Conservation (phyloP, 2,113 vertebrate genomes). For the Gopherus evgoodei region DNA sequence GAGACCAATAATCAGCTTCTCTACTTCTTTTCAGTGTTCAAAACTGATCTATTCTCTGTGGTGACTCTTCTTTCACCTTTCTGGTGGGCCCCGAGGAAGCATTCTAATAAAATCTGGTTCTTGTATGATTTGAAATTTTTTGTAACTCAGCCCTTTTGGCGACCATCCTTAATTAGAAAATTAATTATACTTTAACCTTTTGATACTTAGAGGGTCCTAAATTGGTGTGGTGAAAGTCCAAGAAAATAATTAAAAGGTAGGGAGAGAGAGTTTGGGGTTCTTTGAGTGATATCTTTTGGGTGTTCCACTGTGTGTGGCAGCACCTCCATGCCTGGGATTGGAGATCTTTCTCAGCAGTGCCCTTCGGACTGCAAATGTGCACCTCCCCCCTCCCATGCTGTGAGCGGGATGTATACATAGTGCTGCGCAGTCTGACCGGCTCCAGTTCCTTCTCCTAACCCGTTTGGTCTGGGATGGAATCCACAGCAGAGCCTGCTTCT, state of each 20-base stretch:
- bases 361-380: too few relatives aligned
- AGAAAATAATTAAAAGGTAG: constrained; percentile 38
- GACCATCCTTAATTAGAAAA: constrained; percentile 62
- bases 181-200: constrained; percentile 59
- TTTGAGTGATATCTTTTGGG: too few relatives aligned
- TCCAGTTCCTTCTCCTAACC: too few relatives aligned
- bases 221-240: constrained; percentile 49
- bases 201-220: constrained; percentile 20
- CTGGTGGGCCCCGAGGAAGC: constrained; percentile 64
- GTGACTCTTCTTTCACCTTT: constrained; percentile 70
- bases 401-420: too few relatives aligned
- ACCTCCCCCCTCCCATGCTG: too few relatives aligned
- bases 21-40: constrained; percentile 37
- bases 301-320: too few relatives aligned
- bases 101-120: constrained; percentile 72
- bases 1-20: constrained; percentile 39
- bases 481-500: too few relatives aligned
- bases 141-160: constrained; percentile 65
- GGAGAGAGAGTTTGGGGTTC: background rate
- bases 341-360: too few relatives aligned
- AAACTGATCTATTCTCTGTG: constrained; percentile 20
- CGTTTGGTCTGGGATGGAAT: too few relatives aligned
- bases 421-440: too few relatives aligned
- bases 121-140: constrained; percentile 67
- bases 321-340: too few relatives aligned